phyloP scores from a whole-genome alignment of 2,797 vertebrate species.

The Crocidura indochinensis region DNA sequence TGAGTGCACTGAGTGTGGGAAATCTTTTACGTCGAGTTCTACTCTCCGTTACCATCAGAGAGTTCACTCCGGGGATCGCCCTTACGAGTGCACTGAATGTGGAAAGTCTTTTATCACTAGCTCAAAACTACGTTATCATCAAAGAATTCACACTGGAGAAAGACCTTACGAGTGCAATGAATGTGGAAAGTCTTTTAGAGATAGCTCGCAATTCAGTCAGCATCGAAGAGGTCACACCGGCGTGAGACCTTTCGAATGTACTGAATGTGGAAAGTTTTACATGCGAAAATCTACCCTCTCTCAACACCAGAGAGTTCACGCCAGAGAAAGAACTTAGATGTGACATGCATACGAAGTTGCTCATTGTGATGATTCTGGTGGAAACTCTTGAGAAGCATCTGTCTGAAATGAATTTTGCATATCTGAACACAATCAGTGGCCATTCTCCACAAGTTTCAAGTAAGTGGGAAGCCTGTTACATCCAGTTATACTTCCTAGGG shows the following conservation, averaged over 20 bases:
- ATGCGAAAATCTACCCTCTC: neutral
- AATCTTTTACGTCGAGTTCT: neutral
- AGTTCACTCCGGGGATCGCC: neutral
- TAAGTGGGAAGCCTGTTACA: neutral
- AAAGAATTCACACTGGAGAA: conserved; percentile 26
- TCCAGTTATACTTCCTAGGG: neutral
- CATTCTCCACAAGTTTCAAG: neutral
- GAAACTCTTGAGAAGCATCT: neutral
- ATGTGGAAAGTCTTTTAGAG: conserved; percentile 37
- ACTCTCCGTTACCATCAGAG: neutral
- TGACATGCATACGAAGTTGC: neutral
- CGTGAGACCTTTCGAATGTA: conserved; percentile 12
- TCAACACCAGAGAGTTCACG: conserved; percentile 2
- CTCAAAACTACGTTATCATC: neutral
- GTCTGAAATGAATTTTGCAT: neutral
- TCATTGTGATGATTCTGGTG: no score
- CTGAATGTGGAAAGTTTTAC: conserved; percentile 42
- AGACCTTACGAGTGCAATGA: neutral
- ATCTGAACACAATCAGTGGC: neutral
- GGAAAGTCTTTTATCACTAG: neutral
- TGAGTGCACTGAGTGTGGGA: neutral
- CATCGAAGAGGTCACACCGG: conserved; percentile 22
- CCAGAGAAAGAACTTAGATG: conserved; percentile 37
- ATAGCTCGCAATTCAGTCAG: neutral
- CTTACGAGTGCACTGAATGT: neutral